Percentiles rank a stretch among this genome's conserved stretches.
Evolutionary conservation across 1,140 invertebrate species (phyloP).

Genomic region (Coenobita brevimanus): DNA sequence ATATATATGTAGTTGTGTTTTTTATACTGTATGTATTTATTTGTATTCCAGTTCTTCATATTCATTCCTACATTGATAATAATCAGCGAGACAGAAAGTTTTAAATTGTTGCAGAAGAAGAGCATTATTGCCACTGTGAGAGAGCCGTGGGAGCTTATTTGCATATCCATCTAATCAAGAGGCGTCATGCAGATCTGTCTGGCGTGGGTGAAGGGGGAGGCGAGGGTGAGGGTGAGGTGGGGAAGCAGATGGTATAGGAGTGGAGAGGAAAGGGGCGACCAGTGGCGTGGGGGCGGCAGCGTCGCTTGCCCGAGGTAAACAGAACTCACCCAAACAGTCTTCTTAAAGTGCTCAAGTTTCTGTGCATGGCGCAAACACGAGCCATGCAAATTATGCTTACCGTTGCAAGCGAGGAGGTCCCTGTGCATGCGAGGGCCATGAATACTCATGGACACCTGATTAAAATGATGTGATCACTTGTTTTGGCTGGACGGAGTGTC

Average conservation of each 20-base stretch:
- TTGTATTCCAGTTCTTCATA: too few relatives aligned
- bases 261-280: neutral
- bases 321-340: conserved; percentile 55
- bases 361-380: conserved; percentile 55
- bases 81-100: too few relatives aligned
- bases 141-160: conserved; percentile 34
- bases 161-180: conserved; percentile 59
- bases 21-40: too few relatives aligned
- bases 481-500: neutral
- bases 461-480: neutral
- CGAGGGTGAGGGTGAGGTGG: neutral
- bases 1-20: too few relatives aligned
- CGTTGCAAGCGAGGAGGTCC: too few relatives aligned
- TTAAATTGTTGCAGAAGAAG: neutral
- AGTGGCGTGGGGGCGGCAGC: conserved; percentile 15
- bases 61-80: too few relatives aligned
- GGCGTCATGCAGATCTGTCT: conserved; percentile 11
- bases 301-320: conserved; percentile 15
- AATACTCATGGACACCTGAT: conserved; percentile 17
- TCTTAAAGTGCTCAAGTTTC: conserved; percentile 51
- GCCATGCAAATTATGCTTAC: conserved; percentile 61
- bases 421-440: conserved; percentile 2
- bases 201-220: neutral
- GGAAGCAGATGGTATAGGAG: neutral
- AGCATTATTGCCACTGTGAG: neutral